These are phyloP conservation scores for Lagopus leucura DNA, from an alignment of 2,113 vertebrate genomes.

Conservation along the genomic window DNA sequence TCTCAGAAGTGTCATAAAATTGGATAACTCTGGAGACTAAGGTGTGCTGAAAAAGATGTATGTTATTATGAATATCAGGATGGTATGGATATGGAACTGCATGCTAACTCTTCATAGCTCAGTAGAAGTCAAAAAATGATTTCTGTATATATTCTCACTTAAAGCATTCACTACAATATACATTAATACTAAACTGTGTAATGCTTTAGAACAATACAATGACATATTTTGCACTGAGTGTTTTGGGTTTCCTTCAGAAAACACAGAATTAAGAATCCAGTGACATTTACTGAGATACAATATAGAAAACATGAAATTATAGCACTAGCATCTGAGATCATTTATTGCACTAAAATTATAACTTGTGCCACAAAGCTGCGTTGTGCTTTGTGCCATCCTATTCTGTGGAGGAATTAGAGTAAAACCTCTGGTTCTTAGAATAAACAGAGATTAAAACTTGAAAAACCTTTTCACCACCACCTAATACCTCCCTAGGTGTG, in stretches of 20 bases:
- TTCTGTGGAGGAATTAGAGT: neutral
- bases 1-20: neutral
- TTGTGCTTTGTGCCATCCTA: neutral
- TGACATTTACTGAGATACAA: neutral
- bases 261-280: neutral
- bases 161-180: neutral
- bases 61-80: neutral
- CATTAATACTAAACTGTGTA: neutral
- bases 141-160: neutral
- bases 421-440: neutral
- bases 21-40: neutral
- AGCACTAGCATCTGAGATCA: neutral
- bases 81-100: neutral
- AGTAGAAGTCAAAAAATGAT: neutral
- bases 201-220: neutral
- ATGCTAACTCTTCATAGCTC: neutral
- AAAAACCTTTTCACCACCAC: neutral
- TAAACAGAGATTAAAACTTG: neutral
- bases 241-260: neutral
- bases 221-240: neutral
- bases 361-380: accelerated
- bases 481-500: accelerated
- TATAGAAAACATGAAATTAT: neutral
- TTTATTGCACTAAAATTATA: neutral
- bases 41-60: neutral